These are phyloP conservation scores for Gymnoscopelus braueri DNA, from an alignment of 2,797 vertebrate species.

Conservation along the genomic window DNA sequence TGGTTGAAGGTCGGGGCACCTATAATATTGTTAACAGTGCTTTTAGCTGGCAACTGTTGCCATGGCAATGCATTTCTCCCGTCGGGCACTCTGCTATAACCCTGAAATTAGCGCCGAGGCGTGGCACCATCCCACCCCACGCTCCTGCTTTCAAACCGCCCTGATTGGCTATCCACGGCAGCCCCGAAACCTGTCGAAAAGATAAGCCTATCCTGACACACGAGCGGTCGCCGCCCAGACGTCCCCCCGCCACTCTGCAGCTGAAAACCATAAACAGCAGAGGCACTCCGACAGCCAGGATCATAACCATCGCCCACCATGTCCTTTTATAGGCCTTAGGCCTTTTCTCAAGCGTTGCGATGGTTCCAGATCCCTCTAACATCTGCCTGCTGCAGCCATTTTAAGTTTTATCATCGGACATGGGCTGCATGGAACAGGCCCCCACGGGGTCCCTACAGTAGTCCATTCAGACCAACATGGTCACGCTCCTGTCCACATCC, in stretches of 20 bases:
- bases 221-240: slow-evolving; percentile 46
- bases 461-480: slow-evolving; percentile 70
- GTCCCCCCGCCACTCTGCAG: slow-evolving; percentile 48
- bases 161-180: slow-evolving; percentile 70
- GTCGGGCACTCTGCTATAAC: slow-evolving; percentile 79
- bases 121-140: slow-evolving; percentile 74
- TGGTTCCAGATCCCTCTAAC: slow-evolving; percentile 70
- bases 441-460: slow-evolving; percentile 63
- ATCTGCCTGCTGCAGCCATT: slow-evolving; percentile 73
- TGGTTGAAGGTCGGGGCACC: slow-evolving; percentile 70
- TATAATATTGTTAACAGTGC: slow-evolving; percentile 75
- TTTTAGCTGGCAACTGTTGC: slow-evolving; percentile 79
- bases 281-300: slow-evolving; percentile 51
- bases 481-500: slow-evolving; percentile 66
- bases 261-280: slow-evolving; percentile 68
- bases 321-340: slow-evolving; percentile 68
- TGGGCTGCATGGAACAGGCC: slow-evolving; percentile 63
- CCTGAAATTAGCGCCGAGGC: slow-evolving; percentile 87
- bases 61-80: slow-evolving; percentile 79
- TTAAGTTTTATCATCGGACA: slow-evolving; percentile 69
- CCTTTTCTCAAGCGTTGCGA: slow-evolving; percentile 52
- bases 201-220: slow-evolving; percentile 65
- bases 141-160: slow-evolving; percentile 55
- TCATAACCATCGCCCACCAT: slow-evolving; percentile 57
- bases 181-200: slow-evolving; percentile 69